Evolutionary conservation across 2,888 invertebrate genomes (phyloP).

Genomic region (Dasysyrphus albostriatus): DNA sequence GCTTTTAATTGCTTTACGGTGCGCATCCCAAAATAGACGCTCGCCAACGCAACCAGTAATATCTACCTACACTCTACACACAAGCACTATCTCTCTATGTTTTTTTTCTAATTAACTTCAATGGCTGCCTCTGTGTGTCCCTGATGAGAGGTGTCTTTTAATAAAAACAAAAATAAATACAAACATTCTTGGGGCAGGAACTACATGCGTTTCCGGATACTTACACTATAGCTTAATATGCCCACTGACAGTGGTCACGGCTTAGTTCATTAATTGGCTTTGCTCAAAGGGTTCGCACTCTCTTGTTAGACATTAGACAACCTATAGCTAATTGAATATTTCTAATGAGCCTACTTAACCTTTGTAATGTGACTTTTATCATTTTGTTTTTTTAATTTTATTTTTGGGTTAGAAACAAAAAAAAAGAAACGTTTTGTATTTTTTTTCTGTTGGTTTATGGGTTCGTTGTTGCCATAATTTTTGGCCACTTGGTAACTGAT

Average conservation of each 20-base stretch:
- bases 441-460: slow-evolving; percentile 49
- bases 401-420: neutral
- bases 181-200: slow-evolving; percentile 40
- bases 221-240: slow-evolving; percentile 29
- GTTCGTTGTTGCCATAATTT: slow-evolving; percentile 71
- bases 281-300: slow-evolving; percentile 51
- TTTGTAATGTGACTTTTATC: slow-evolving; percentile 69
- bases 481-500: slow-evolving; percentile 59
- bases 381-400: slow-evolving; percentile 10
- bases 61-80: neutral
- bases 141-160: slow-evolving; percentile 39
- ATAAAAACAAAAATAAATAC: slow-evolving; percentile 2
- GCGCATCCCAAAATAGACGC: slow-evolving; percentile 47
- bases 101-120: slow-evolving; percentile 62
- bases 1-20: slow-evolving; percentile 47
- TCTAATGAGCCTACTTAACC: slow-evolving; percentile 71
- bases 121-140: neutral
- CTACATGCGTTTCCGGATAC: slow-evolving; percentile 62
- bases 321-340: slow-evolving; percentile 62
- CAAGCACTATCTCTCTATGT: slow-evolving; percentile 39
- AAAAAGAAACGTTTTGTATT: slow-evolving; percentile 33
- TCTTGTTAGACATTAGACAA: slow-evolving; percentile 17
- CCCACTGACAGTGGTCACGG: slow-evolving; percentile 53
- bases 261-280: slow-evolving; percentile 62
- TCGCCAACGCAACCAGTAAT: neutral